phyloP scores from a whole-genome alignment of 2,888 invertebrate genomes.

The Nephrocerus scutellatus region DNA sequence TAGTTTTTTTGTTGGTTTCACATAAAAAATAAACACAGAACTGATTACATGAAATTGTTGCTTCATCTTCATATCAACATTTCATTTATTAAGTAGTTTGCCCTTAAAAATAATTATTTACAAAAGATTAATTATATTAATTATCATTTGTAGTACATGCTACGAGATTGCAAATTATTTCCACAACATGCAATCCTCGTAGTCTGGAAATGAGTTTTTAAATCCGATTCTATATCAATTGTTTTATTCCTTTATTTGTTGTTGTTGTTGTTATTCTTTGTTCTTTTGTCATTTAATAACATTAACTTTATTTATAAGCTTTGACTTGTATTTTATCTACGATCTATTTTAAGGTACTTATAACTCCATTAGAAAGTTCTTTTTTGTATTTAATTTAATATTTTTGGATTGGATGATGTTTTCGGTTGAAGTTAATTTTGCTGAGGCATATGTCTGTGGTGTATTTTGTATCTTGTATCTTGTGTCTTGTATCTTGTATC shows the following conservation, averaged over 20 bases:
- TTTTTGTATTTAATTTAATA: slow-evolving; percentile 10
- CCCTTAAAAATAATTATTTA: slow-evolving; percentile 13
- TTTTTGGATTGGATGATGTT: slow-evolving; percentile 18
- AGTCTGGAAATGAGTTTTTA: too few species aligned
- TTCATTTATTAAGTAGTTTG: slow-evolving; percentile 26
- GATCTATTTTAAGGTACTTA: slow-evolving; percentile 46
- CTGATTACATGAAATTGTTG: too few species aligned
- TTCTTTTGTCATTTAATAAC: slow-evolving; percentile 3
- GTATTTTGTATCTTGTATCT: slow-evolving; percentile 24
- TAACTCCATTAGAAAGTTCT: slow-evolving; percentile 42
- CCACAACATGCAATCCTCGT: too few species aligned
- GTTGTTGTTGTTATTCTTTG: slow-evolving; percentile 18
- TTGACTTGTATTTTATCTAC: slow-evolving; percentile 27
- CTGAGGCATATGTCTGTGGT: slow-evolving; percentile 13
- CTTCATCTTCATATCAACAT: too few species aligned
- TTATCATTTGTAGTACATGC: neutral
- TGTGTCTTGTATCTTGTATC: too few species aligned
- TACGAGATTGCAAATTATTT: too few species aligned
- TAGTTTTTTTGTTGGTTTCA: too few species aligned
- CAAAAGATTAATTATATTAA: neutral
- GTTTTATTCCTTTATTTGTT: slow-evolving; percentile 16
- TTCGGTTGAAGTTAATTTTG: slow-evolving; percentile 15
- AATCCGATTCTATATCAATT: slow-evolving; percentile 8
- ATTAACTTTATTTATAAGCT: slow-evolving; percentile 7
- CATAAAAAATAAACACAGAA: too few species aligned